phyloP scores from a whole-genome alignment of 92 coral and sea anemone genomes.

The Metridium senile region DNA sequence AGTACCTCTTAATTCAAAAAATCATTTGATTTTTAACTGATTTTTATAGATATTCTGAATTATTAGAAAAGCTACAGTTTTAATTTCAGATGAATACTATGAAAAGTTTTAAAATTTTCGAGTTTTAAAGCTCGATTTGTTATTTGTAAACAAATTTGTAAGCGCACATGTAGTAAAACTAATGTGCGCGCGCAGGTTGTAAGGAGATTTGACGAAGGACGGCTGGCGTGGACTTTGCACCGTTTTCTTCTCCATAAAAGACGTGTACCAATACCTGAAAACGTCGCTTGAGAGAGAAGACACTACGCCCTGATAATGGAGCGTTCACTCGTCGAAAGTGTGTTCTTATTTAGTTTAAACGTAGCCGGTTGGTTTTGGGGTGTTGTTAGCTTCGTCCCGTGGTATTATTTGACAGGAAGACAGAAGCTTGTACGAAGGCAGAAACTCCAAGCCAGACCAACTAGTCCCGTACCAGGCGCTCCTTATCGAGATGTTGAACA shows the following conservation, averaged over 20 bases:
- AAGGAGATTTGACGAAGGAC: slow-evolving; percentile 37
- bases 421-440: slow-evolving; percentile 62
- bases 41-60: no score
- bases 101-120: no score
- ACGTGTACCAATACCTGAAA: background rate
- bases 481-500: slow-evolving; percentile 92
- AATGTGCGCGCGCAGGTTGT: slow-evolving; percentile 70
- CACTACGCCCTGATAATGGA: slow-evolving; percentile 52
- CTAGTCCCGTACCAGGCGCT: slow-evolving; percentile 78
- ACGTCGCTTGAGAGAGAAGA: background rate
- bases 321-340: slow-evolving; percentile 80
- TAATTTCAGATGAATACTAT: no score
- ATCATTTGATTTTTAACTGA: no score
- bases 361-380: slow-evolving; percentile 96
- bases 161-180: slow-evolving; percentile 10
- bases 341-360: slow-evolving; percentile 86
- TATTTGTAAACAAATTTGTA: slow-evolving; percentile 12
- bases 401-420: slow-evolving; percentile 92
- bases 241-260: slow-evolving; percentile 12
- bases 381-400: slow-evolving; percentile 85
- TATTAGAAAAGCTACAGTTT: no score
- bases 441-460: slow-evolving; percentile 80
- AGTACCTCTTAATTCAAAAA: no score
- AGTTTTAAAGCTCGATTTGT: background rate
- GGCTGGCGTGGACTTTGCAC: slow-evolving; percentile 75